phyloP scores from a whole-genome alignment of 2,888 invertebrate species.

The Eupeodes latifasciatus region DNA sequence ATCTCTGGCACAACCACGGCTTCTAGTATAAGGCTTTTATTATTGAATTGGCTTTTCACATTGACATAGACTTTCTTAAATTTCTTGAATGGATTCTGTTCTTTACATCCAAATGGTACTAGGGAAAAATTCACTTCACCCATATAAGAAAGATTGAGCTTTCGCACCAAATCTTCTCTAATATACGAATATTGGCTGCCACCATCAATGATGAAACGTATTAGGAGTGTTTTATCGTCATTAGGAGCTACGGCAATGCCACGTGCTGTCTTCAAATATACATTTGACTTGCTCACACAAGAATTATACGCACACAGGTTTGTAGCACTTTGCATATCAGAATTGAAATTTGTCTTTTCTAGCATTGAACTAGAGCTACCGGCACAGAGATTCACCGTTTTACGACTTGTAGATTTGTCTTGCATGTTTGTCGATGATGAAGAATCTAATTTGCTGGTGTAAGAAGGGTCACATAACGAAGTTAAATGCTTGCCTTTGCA shows the following conservation, averaged over 20 bases:
- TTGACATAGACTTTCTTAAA: neutral
- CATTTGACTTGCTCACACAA: neutral
- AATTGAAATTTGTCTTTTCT: neutral
- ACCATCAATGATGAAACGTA: neutral
- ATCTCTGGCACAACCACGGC: constrained; percentile 13
- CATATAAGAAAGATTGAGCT: neutral
- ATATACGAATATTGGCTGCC: constrained; percentile 4
- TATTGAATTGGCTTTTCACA: constrained; percentile 6
- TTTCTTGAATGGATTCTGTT: neutral
- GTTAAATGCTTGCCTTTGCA: too few relatives aligned
- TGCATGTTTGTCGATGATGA: too few relatives aligned
- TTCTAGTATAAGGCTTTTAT: constrained; percentile 1
- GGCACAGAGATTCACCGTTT: too few relatives aligned
- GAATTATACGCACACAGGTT: neutral
- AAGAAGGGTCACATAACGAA: too few relatives aligned
- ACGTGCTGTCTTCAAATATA: neutral
- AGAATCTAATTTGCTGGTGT: too few relatives aligned
- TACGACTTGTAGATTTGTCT: too few relatives aligned
- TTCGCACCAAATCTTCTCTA: neutral
- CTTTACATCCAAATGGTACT: neutral
- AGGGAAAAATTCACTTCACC: neutral
- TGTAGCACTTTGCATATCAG: neutral
- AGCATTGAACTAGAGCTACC: neutral
- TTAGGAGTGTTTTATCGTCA: neutral
- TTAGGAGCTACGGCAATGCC: neutral